Percentiles rank a stretch among this genome's conserved stretches.
phyloP scores from a whole-genome alignment of 2,113 vertebrate genomes.

The Sarotherodon lohbergeri region DNA sequence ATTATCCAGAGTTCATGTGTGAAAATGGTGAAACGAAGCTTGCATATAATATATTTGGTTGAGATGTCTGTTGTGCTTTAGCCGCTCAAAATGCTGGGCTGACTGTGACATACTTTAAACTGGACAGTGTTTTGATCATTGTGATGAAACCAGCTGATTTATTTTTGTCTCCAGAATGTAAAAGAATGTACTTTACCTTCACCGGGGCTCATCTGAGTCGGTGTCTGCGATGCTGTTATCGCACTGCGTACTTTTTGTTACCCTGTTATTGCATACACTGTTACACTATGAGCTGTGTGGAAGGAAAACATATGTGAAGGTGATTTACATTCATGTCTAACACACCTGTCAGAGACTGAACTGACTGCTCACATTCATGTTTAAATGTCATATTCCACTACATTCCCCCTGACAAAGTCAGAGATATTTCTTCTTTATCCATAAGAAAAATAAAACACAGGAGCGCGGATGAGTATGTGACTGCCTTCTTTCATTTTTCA shows the following conservation, averaged over 20 bases:
- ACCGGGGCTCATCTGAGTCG: not conserved
- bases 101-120: not conserved
- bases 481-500: constrained; percentile 60
- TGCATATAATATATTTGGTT: not conserved
- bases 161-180: not conserved
- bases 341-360: constrained; percentile 44
- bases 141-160: not conserved
- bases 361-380: constrained; percentile 1
- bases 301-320: constrained; percentile 14
- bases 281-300: not conserved
- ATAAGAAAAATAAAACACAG: constrained; percentile 1
- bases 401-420: constrained; percentile 10
- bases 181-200: not conserved
- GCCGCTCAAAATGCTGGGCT: not conserved
- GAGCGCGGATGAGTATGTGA: not conserved
- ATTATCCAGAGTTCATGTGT: not conserved
- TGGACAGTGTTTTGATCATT: not conserved
- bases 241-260: not conserved
- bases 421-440: constrained; percentile 26
- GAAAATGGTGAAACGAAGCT: not conserved
- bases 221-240: not conserved
- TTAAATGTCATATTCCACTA: constrained; percentile 47
- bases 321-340: constrained; percentile 39
- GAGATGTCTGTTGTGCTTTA: not conserved
- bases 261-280: not conserved